Percentiles rank a stretch among this genome's conserved stretches.
Evolutionary conservation across 1,140 invertebrate genomes (phyloP).

Genomic region (Pygmarrhopalites habei): DNA sequence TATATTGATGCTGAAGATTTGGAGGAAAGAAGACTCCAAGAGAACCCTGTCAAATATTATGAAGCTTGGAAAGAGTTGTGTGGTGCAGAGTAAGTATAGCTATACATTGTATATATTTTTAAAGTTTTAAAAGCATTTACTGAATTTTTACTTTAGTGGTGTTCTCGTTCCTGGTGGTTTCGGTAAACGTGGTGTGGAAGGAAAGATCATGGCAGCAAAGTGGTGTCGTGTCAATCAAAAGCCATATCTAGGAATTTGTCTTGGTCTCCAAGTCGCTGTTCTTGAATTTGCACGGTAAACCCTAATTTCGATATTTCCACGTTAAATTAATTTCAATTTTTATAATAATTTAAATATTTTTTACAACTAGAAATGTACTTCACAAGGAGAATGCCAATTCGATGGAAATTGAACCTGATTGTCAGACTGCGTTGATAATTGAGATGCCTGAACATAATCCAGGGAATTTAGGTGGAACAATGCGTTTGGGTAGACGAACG

Average conservation of each 20-base stretch:
- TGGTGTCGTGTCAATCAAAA: slow-evolving; percentile 86
- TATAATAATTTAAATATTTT: not conserved
- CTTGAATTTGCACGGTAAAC: slow-evolving; percentile 80
- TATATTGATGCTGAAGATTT: slow-evolving; percentile 62
- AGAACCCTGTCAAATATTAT: slow-evolving; percentile 76
- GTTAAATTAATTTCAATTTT: too few species aligned
- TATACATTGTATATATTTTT: not conserved
- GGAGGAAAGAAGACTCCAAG: slow-evolving; percentile 62
- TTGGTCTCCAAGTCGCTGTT: slow-evolving; percentile 93
- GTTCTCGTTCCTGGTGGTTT: slow-evolving; percentile 96
- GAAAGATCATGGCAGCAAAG: slow-evolving; percentile 86
- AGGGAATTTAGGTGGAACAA: slow-evolving; percentile 91
- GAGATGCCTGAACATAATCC: slow-evolving; percentile 98
- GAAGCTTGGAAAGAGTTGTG: slow-evolving; percentile 90
- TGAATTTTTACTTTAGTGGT: slow-evolving; percentile 55
- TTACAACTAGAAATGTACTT: slow-evolving; percentile 63
- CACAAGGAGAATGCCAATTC: slow-evolving; percentile 71
- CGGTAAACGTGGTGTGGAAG: slow-evolving; percentile 89
- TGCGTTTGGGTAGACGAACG: slow-evolving; percentile 86
- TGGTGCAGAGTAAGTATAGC: slow-evolving; percentile 67
- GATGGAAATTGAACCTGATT: slow-evolving; percentile 72
- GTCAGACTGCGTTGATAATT: slow-evolving; percentile 72
- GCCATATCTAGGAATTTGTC: slow-evolving; percentile 91
- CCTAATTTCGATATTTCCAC: not conserved
- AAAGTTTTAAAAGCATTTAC: not conserved